Evolutionary conservation across 2,797 vertebrate species (phyloP), one percentile per base, ranked within the genome.

Genomic region (Agapornis canus): DNA sequence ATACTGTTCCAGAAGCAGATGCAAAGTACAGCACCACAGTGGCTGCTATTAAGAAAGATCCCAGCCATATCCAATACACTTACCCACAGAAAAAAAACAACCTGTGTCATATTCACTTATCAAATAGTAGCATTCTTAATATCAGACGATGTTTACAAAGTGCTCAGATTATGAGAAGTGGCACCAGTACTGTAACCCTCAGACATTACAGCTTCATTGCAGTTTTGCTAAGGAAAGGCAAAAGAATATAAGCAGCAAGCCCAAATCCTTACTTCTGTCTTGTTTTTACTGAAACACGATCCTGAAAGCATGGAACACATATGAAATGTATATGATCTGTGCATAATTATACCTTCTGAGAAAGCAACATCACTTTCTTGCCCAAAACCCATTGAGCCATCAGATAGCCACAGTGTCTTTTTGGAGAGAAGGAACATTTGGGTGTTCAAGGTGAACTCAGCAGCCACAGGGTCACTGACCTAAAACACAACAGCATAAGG

Each of bases 401-500:
- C 99, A 11, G 99, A 99, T 43, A 99, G 94, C 99, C 99, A 99
- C 48, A 99, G 96, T 5, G 95, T 98, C 96, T 97, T 99, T 97
- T 99, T 99, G 61, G 99, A 99, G 66, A 99, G 96, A 23, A 99
- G 97, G 85, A 99, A 98, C 98, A 99, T 98, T 88, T 99, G 99
- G 52, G 99, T 99, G 92, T 99, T 99, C 95, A 99, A 96, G 91
- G 98, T 99, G 97, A 99, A 99, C 90, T 99, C 99, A 37, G 99
- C 98, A 10, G 99, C 98, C 49, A 99, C 99, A 3, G 99, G 99
- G 65, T 99, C 99, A n/a, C 99, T 99, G 95, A 99, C 99, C 99
- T 99, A 93, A 65, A 94, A 95, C 45, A 96, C 75, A 95, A 70
- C 49, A 15, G 6, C 5, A 80, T 43, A 89, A 80, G 2, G 5